Base-by-base conservation (phyloP, 2,888 invertebrate species). In the Metellina segmentata region DNA sequence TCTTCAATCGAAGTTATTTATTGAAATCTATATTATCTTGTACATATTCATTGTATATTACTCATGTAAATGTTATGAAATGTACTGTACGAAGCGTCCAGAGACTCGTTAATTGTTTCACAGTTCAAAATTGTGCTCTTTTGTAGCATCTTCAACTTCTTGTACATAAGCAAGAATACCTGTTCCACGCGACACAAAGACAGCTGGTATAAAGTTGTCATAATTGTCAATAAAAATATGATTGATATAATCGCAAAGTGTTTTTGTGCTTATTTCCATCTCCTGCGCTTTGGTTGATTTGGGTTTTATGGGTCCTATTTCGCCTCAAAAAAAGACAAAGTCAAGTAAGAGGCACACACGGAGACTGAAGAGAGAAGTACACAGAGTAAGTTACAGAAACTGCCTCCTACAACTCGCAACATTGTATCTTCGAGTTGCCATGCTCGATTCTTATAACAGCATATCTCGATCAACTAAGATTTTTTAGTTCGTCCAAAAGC, bases 1-100 rank as follows among this genome's bases (percentile, higher is more conserved):
- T 72, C 19, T 34, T 78, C 11, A 75, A 87, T 51, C 11, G 7
- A 72, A 81, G 87, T 81, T 52, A 81, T 34, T 72, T 53, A 20
- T 83, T 89, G 61, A 16, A 61, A 61, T 61, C 11, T 61, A 61
- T 61, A 51, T 77, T 81, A 48, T 85, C 90, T 89, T 93, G 86
- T 91, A 85, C 71, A 87, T 89, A 90, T 77, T 83, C 90, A 90
- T 81, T 92, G 90, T 90, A 90, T 71, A 90, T 91, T 51, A 79
- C 16, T 87, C 91, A 91, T 91, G 52, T 74, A 53, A 81, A 85
- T 81, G 75, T 86, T 75, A 53, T n/a, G 34, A 74, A n/a, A 69
- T 72, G 78, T 82, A 81, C 71, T 70, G 51, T 81, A 53, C 72
- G 79, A 91, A 61, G 87, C 91, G 91, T 91, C 91, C 91, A 91